These are phyloP conservation scores for Paragorgia papillata DNA, from an alignment of 92 coral and sea anemone genomes.

Conservation along the genomic window DNA sequence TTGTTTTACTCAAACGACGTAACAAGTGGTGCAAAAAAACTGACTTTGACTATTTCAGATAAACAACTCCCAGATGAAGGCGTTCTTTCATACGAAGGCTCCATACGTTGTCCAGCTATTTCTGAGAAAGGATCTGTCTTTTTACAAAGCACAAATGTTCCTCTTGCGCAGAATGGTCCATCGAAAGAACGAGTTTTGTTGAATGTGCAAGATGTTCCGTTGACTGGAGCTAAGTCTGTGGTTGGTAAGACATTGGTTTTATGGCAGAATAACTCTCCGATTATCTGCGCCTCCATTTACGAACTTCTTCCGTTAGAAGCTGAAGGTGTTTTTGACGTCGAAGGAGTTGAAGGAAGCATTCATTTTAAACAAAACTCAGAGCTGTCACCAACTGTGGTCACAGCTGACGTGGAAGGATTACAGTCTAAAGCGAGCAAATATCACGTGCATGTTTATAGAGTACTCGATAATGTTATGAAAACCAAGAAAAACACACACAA, in stretches of 20 bases:
- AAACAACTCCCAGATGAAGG: constrained; percentile 28
- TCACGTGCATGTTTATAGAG: constrained; percentile 80
- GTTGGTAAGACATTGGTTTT: constrained; percentile 72
- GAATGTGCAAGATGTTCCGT: constrained; percentile 67
- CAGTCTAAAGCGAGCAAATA: constrained; percentile 65
- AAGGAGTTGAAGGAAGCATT: constrained; percentile 74
- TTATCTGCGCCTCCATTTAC: constrained; percentile 75
- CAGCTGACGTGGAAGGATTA: constrained; percentile 62
- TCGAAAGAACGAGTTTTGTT: constrained; percentile 61
- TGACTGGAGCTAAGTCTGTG: constrained; percentile 60
- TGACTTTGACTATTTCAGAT: constrained; percentile 1
- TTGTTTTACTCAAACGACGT: constrained; percentile 67
- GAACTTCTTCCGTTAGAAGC: constrained; percentile 64
- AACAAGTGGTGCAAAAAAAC: constrained; percentile 6
- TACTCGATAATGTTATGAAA: background rate
- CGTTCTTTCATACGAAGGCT: constrained; percentile 15
- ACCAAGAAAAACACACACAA: background rate
- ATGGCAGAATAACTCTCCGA: constrained; percentile 46
- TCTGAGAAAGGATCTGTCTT: constrained; percentile 62
- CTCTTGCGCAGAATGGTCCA: constrained; percentile 64
- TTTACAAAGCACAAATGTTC: constrained; percentile 55
- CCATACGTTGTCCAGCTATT: constrained; percentile 42
- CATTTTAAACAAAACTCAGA: constrained; percentile 76
- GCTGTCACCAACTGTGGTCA: constrained; percentile 75
- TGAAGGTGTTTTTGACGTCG: constrained; percentile 65